Conservation (phyloP, 2,113 vertebrate genomes). For the Ophthalmolycus amberensis region DNA sequence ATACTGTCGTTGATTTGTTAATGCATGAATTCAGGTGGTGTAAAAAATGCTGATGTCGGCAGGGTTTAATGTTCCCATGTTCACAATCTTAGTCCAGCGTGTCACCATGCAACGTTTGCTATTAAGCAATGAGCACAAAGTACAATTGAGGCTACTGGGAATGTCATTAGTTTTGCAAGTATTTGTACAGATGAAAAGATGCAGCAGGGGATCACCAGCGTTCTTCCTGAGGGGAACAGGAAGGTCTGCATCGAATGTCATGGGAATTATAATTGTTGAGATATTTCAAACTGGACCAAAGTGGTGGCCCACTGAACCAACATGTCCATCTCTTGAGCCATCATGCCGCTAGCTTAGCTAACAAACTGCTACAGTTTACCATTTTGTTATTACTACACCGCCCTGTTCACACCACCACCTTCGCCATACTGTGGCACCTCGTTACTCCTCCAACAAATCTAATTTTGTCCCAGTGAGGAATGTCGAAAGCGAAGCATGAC, state of each 20-base stretch:
- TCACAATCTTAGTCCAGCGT: background rate
- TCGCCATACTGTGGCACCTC: constrained; percentile 6
- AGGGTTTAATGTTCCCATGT: background rate
- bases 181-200: background rate
- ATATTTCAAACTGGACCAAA: constrained; percentile 3
- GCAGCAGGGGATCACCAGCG: background rate
- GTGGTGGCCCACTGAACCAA: background rate
- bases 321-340: background rate
- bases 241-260: background rate
- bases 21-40: background rate
- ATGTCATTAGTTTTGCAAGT: background rate
- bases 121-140: background rate
- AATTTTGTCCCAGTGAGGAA: constrained; percentile 58
- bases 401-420: constrained; percentile 19
- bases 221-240: background rate
- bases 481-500: constrained; percentile 46
- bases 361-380: background rate
- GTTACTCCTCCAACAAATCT: constrained; percentile 42
- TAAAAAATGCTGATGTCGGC: background rate
- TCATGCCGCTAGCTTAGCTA: background rate
- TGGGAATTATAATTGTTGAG: background rate
- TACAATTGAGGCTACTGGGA: background rate
- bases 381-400: constrained; percentile 6
- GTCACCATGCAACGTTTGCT: background rate
- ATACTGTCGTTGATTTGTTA: background rate